Percentiles rank a stretch among this genome's conserved stretches.
Evolutionary conservation across 2,797 vertebrate species (phyloP).

Genomic region (Lepilemur ruficaudatus): DNA sequence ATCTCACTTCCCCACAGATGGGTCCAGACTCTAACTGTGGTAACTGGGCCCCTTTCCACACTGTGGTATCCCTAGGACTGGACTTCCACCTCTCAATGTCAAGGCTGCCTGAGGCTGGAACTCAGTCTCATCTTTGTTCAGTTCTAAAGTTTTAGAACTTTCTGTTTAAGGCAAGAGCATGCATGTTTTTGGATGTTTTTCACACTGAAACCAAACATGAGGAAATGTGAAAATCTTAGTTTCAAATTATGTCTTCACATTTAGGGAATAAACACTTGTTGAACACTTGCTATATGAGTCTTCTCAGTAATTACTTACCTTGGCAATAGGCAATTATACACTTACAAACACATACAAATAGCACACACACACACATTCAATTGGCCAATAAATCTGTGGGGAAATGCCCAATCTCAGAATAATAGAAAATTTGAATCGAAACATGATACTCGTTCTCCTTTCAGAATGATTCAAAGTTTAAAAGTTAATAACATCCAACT

Average conservation of each 20-base stretch:
- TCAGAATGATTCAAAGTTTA: neutral
- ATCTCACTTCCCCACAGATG: neutral
- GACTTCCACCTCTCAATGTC: neutral
- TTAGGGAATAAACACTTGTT: conserved; percentile 13
- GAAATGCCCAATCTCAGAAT: neutral
- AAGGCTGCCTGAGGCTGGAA: neutral
- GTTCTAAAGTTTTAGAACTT: neutral
- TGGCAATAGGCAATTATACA: neutral
- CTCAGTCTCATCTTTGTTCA: neutral
- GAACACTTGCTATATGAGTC: neutral
- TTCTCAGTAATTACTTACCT: neutral
- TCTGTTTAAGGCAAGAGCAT: neutral
- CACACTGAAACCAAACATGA: conserved; percentile 34
- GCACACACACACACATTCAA: no score
- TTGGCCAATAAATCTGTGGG: neutral
- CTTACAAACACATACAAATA: neutral
- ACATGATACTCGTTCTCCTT: neutral
- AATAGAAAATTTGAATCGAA: neutral
- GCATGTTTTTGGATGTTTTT: neutral
- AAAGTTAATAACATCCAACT: neutral
- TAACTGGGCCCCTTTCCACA: no score
- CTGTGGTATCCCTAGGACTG: neutral
- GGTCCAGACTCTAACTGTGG: no score
- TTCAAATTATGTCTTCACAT: neutral
- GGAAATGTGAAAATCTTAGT: neutral